Base-by-base conservation (phyloP, 2,888 invertebrate genomes). In the Hirudinaria manillensis region DNA sequence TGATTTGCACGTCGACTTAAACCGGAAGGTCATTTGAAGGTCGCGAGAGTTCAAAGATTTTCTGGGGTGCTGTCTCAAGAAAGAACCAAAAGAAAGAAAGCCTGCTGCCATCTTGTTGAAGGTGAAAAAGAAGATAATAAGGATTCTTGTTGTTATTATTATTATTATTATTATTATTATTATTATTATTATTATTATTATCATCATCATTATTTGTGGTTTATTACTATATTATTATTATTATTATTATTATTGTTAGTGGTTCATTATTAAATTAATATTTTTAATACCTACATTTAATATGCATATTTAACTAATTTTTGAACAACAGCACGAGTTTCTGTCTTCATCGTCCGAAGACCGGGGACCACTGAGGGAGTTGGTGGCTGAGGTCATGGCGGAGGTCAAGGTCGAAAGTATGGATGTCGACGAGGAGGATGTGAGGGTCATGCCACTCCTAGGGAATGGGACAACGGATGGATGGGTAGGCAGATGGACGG, bases 41-140 rank as follows among this genome's bases (percentile, higher is more conserved):
- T 70, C 70, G 24, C 24, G n/a, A 27, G 70, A 70, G 36, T 70
- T 70, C 6, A 70, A 70, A 13, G 70, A 70, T 24, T 70, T 70
- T 38, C n/a, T 70, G 24, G 3, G 29, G 2, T 38, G 38, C 7
- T 70, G 70, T 24, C 51, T 70, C n/a, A n/a, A 36, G 24, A 36
- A 70, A 10, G 10, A 4, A 29, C 45, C 45, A 1, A 6, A 16
- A 38, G 38, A 45, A 45, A 34, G 70, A n/a, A 13, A 24, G 3
- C n/a, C 70, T 7, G 45, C 38, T n/a, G 19, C 27, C 36, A n/a
- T 45, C n/a, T 27, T 70, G 45, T 24, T 24, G 6, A 3, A 38
- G 38, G 70, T 70, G 27, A 24, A 45, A 3, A 10, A 1, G 10
- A 24, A 16, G 29, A 21, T 61, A 16, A 3, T 45, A 45, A 45